Evolutionary conservation across 2,888 invertebrate species (phyloP).

Genomic region (Drosophila limbata): DNA sequence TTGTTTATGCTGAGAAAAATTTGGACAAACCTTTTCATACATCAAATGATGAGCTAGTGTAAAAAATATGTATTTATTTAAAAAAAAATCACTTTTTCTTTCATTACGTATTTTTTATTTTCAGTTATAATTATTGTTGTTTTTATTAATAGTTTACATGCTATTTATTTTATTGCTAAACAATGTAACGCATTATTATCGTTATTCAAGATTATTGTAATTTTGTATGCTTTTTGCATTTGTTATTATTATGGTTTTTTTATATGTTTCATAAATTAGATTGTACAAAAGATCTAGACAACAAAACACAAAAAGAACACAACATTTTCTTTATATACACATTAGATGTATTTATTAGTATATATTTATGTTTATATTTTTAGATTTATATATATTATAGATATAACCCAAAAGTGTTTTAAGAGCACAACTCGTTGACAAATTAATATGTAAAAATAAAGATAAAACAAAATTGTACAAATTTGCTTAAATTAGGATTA

Average conservation of each 20-base stretch:
- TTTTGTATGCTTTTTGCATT: conserved; percentile 1
- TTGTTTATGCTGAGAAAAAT: too few relatives aligned
- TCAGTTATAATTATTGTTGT: conserved; percentile 58
- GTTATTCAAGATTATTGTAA: conserved; percentile 22
- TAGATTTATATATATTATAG: conserved; percentile 14
- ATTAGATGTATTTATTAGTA: conserved; percentile 29
- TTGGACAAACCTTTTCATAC: too few relatives aligned
- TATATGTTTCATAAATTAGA: conserved; percentile 40
- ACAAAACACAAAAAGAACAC: conserved; percentile 49
- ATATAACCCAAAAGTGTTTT: conserved; percentile 64
- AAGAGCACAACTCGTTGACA: conserved; percentile 67
- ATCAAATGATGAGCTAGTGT: too few relatives aligned
- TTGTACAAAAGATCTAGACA: conserved; percentile 47
- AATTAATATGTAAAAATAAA: conserved; percentile 15
- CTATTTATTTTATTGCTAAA: conserved; percentile 63
- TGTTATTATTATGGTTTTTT: conserved; percentile 6
- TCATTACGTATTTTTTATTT: conserved; percentile 35
- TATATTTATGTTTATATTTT: conserved; percentile 16
- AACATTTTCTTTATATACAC: conserved; percentile 18
- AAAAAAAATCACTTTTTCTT: neutral
- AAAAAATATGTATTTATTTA: neutral
- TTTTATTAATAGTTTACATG: conserved; percentile 53
- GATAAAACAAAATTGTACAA: conserved; percentile 45
- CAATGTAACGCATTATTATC: conserved; percentile 49
- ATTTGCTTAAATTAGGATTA: conserved; percentile 40